A percentile compares a stretch with the other conserved stretches of the same genome.
These are phyloP conservation scores for Ahaetulla prasina DNA, from an alignment of 2,113 vertebrate species.

Conservation along the genomic window DNA sequence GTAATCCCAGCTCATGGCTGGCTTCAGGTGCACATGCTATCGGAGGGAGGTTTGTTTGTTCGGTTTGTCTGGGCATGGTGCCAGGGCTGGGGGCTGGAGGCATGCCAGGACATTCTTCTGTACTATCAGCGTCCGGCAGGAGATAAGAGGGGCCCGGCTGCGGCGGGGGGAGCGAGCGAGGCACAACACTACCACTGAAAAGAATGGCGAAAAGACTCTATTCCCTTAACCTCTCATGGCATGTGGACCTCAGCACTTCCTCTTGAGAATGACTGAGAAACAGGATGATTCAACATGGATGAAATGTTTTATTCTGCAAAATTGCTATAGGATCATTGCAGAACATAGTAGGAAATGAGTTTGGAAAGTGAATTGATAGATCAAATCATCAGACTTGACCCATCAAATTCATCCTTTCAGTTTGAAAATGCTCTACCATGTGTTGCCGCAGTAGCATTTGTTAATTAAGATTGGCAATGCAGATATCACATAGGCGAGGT, in stretches of 20 bases:
- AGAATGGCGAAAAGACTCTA: neutral
- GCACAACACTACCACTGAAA: too few relatives aligned
- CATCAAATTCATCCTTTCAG: neutral
- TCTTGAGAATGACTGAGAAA: neutral
- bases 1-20: too few relatives aligned
- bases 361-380: neutral
- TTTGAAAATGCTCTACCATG: neutral
- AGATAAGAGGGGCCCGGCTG: too few relatives aligned
- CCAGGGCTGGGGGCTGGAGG: too few relatives aligned
- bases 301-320: conserved; percentile 5
- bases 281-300: neutral
- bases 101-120: too few relatives aligned
- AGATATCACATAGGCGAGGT: neutral
- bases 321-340: conserved; percentile 30
- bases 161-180: too few relatives aligned
- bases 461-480: neutral
- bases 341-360: neutral
- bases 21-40: too few relatives aligned
- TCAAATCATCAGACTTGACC: neutral
- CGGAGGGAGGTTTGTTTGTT: too few relatives aligned
- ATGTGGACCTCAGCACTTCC: neutral
- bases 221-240: neutral
- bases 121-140: too few relatives aligned
- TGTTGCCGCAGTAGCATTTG: neutral
- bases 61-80: too few relatives aligned